Evolutionary conservation across 2,888 invertebrate species (phyloP), one percentile per base, ranked within the genome.

Genomic region (Tolmerus cingulatus): DNA sequence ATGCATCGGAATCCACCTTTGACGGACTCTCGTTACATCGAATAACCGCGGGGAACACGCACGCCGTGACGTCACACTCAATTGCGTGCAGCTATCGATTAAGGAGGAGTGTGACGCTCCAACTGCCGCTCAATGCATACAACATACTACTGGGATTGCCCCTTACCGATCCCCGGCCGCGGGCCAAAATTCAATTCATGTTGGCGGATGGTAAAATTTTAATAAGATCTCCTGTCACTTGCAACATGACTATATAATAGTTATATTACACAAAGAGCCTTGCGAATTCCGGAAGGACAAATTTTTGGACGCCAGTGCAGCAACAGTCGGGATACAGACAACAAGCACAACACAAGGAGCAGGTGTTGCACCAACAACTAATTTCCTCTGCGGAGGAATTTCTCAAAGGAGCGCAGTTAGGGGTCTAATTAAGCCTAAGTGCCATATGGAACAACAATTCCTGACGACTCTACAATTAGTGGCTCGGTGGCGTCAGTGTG

Each of bases 21-120:
- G 86, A 86, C 30, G 86, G 51, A 86, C 76, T 86, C 76, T 76
- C 46, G 74, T 86, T 85, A 74, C 74, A 74, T 23, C 76, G 57
- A 34, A n/a, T 82, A 82, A 66, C 34, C 27, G 43, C 46, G 57
- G 37, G 82, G 34, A 76, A 40, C 86, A 86, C 86, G 86, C 77
- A 77, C 77, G 23, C 55, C 37, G 55, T 86, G 86, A 86, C 86
- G 86, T 86, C 86, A 86, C n/a, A 77, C 8, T 77, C 57, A 57
- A 86, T 86, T 86, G 86, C 86, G 86, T 86, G 86, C 86, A 86
- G 51, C 77, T 86, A 77, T 86, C 86, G 77, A 86, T 86, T 86
- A 86, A 37, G 55, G 55, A 51, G 37, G 34, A 77, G 86, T 86
- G 77, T 86, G 86, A 86, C 86, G 86, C 51, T 86, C 43, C 74